Conservation (phyloP, 2,797 vertebrate genomes). For the Peromyscus eremicus region DNA sequence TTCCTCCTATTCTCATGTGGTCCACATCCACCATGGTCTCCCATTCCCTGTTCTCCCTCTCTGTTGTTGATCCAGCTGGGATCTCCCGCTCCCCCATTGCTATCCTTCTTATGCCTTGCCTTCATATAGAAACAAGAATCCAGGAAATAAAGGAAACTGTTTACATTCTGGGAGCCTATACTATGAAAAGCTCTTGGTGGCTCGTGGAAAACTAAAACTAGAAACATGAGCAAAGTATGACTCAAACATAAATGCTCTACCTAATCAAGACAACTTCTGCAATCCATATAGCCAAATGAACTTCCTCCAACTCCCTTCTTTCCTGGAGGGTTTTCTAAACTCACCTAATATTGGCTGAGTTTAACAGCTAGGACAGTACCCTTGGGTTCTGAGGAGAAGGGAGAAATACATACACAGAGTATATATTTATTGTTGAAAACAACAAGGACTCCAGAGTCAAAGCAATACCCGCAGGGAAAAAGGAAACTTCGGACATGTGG, state of each 20-base stretch:
- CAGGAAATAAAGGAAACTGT: not conserved
- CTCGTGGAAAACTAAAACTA: conserved; percentile 31
- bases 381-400: not conserved
- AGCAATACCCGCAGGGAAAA: conserved; percentile 2
- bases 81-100: too few relatives aligned
- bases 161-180: not conserved
- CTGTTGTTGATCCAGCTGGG: too few relatives aligned
- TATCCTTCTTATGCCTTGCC: not conserved
- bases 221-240: conserved; percentile 22
- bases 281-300: not conserved
- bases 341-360: not conserved
- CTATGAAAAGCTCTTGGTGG: not conserved
- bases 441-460: not conserved
- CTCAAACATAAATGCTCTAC: not conserved
- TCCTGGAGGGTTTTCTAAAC: not conserved
- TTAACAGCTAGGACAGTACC: not conserved
- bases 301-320: not conserved
- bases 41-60: too few relatives aligned
- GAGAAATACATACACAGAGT: not conserved
- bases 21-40: too few relatives aligned
- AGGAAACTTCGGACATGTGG: not conserved
- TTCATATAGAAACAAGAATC: not conserved
- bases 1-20: too few relatives aligned
- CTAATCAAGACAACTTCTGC: conserved; percentile 15
- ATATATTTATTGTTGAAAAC: conserved; percentile 35